phyloP scores from a whole-genome alignment of 2,113 vertebrate species.

The Ceyx margarethae region DNA sequence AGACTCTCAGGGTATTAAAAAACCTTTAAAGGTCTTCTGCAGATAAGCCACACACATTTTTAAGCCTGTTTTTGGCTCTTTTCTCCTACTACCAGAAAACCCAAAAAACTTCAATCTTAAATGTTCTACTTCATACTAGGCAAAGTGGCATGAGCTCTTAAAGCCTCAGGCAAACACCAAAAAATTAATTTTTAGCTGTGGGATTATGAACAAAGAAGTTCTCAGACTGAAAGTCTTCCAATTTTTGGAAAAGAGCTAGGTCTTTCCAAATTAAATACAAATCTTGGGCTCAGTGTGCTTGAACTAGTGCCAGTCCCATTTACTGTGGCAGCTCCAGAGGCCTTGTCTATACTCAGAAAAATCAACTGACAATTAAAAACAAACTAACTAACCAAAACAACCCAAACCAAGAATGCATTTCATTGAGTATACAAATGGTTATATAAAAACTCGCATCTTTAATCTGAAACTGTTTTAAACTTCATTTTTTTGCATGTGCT shows the following conservation, averaged over 20 bases:
- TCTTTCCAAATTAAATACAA: not conserved
- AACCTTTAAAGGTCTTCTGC: not conserved
- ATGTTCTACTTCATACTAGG: not conserved
- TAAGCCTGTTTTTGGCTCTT: not conserved
- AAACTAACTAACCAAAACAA: not conserved
- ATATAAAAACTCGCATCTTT: not conserved
- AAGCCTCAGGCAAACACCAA: not conserved
- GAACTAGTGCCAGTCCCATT: not conserved
- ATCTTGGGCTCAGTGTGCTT: not conserved
- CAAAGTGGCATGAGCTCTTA: not conserved
- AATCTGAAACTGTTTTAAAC: not conserved
- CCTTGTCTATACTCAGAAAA: not conserved
- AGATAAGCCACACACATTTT: not conserved
- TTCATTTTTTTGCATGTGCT: not conserved
- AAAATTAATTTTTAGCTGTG: not conserved
- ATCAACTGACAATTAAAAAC: not conserved
- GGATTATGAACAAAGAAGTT: not conserved
- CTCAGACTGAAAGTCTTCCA: not conserved
- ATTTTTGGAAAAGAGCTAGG: not conserved
- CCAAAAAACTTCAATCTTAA: rapidly evolving
- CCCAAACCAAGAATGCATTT: not conserved
- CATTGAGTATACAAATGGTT: not conserved
- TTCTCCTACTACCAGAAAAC: not conserved
- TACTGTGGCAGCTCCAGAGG: not conserved
- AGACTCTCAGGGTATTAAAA: not conserved